Evolutionary conservation across 2,888 invertebrate species (phyloP).

Genomic region (Eupithecia inturbata): DNA sequence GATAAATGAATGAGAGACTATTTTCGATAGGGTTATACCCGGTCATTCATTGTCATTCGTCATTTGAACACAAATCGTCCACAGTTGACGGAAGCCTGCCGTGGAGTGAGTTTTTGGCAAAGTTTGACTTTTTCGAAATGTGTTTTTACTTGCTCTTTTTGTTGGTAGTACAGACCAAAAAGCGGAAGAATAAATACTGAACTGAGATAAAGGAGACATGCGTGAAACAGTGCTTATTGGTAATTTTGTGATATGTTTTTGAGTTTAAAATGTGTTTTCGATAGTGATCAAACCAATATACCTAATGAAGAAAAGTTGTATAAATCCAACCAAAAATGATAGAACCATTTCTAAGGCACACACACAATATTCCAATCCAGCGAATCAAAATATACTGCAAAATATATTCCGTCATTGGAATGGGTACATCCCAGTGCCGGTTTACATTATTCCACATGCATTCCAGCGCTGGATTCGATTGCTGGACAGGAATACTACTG

Average conservation of each 20-base stretch:
- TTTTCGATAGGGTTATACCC: conserved; percentile 63
- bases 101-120: conserved; percentile 75
- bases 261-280: background rate
- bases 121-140: conserved; percentile 59
- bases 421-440: too few species aligned
- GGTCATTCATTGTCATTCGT: conserved; percentile 52
- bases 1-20: conserved; percentile 57
- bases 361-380: too few species aligned
- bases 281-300: background rate
- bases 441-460: too few species aligned
- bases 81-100: conserved; percentile 62
- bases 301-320: background rate
- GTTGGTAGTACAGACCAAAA: conserved; percentile 66
- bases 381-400: too few species aligned
- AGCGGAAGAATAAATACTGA: conserved; percentile 64
- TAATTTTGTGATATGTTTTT: conserved; percentile 53
- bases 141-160: conserved; percentile 64
- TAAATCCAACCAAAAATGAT: background rate
- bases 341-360: background rate
- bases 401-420: too few species aligned
- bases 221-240: conserved; percentile 71
- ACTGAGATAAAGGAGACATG: conserved; percentile 56
- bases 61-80: conserved; percentile 53
- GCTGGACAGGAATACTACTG: too few species aligned
- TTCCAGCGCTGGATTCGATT: too few species aligned